Evolutionary conservation across 2,888 invertebrate genomes (phyloP).

Genomic region (Schizotus pectinicornis): DNA sequence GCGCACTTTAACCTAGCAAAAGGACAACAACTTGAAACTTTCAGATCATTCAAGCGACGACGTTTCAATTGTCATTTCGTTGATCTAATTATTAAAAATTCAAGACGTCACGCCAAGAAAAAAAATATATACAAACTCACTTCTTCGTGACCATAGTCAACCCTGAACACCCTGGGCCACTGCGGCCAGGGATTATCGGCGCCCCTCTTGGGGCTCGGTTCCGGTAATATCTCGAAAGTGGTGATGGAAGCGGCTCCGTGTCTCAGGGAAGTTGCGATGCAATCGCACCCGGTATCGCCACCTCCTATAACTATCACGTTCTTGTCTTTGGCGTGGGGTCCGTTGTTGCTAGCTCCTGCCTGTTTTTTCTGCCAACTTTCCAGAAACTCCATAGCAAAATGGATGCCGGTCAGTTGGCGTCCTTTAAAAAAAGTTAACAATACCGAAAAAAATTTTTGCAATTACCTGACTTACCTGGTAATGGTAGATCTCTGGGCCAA

Average conservation of each 20-base stretch:
- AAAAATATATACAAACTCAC: slow-evolving; percentile 50
- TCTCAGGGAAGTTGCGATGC: slow-evolving; percentile 95
- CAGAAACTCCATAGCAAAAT: slow-evolving; percentile 97
- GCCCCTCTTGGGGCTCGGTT: slow-evolving; percentile 81
- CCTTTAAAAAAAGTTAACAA: too few species aligned
- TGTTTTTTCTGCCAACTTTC: slow-evolving; percentile 97
- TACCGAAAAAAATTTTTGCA: background rate
- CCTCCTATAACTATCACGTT: slow-evolving; percentile 92
- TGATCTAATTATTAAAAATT: too few species aligned
- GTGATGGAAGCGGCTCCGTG: slow-evolving; percentile 91
- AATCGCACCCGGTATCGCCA: slow-evolving; percentile 92
- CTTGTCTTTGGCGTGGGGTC: slow-evolving; percentile 87
- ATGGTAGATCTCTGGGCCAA: slow-evolving; percentile 91
- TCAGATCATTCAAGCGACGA: too few species aligned
- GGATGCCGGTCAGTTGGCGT: slow-evolving; percentile 88
- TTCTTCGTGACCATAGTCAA: slow-evolving; percentile 99
- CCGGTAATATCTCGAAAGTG: slow-evolving; percentile 96
- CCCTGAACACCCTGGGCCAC: slow-evolving; percentile 94
- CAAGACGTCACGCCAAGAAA: too few species aligned
- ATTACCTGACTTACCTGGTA: slow-evolving; percentile 68
- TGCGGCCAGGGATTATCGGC: slow-evolving; percentile 98
- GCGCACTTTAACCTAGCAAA: slow-evolving; percentile 70
- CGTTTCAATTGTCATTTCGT: too few species aligned
- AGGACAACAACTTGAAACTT: background rate
- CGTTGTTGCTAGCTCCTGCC: slow-evolving; percentile 66